Evolutionary conservation across 2,797 vertebrate genomes (phyloP), one percentile per base, ranked within the genome.

Genomic region (Margarornis squamiger): DNA sequence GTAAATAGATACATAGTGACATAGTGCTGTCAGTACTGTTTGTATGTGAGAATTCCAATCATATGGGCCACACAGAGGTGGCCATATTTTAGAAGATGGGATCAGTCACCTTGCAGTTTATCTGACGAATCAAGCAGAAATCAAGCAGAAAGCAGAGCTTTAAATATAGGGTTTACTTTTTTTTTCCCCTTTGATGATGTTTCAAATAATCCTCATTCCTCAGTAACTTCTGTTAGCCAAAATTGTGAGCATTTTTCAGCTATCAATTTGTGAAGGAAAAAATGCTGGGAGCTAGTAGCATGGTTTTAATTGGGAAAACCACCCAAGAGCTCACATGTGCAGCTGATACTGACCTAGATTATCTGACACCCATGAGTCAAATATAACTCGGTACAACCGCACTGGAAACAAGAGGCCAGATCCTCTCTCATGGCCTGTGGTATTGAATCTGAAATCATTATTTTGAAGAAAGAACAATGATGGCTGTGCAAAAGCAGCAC

Each of bases 241-340:
- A 80, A 23, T 62, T 95, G 51, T 75, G 46, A 88, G 65, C 72
- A 55, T 94, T 96, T 93, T 96, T 96, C 78, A 75, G 75, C 81
- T 90, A 94, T 96, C 87, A 90, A 6, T 86, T 90, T 74, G n/a
- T 45, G 65, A 78, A 93, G 58, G 61, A 94, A 95, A 92, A 90
- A 90, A 77, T 92, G 67, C 46, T 91, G 88, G 79, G 71, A 93
- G 78, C 62, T 75, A 81, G 49, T 86, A 90, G 74, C 24, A 27
- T 88, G 76, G 43, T 87, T 93, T 95, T 92, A 93, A 94, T 90
- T 93, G 93, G 76, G 45, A 48, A 93, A 96, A 87, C 95, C 92
- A 96, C 94, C 95, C 95, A 96, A 79, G 92, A 92, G 41, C 38
- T 95, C 12, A 9, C 58, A 88, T 67, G 41, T 88, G 71, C 74